Evolutionary conservation across 2,888 invertebrate genomes (phyloP), one percentile per base, ranked within the genome.

Genomic region (Scaptomyza flava): DNA sequence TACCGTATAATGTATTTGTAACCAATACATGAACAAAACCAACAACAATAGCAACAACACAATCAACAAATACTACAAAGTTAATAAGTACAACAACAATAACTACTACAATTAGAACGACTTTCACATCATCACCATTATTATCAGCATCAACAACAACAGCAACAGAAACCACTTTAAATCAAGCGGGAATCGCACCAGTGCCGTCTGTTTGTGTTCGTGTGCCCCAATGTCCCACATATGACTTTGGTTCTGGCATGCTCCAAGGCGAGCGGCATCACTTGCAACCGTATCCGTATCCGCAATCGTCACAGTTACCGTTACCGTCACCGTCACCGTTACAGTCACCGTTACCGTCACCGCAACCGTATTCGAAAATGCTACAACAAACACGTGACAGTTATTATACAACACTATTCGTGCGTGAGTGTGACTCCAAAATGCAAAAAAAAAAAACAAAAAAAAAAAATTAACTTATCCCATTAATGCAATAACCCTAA

Each of bases 201-300:
- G 91, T 92, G 90, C 92, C 92, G 79, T 92, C 92, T 83, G 92
- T 92, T 82, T 92, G 92, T 91, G 92, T 92, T 69, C 92, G 91
- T 89, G 92, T 92, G 87, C 92, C 92, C 78, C 91, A 92, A 81
- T 91, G 91, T 88, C 91, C 92, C 81, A 91, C 89, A 89, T 89
- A 91, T 78, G 89, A 91, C 65, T 91, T 89, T 60, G 90, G 89
- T 72, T 81, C 80, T 91, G 93, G 82, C 79, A 81, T 85, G 68
- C 77, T 84, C 77, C 74, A 69, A 62, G 43, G 58, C 66, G 78
- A 78, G 68, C 69, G 73, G 68, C 73, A 65, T 31, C 77, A 76
- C 77, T 80, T 77, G 82, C 81, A 77, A 76, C 81, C 89, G 77
- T 76, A 80, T 76, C 81, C 77, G 79, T 70, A 77, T 65, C 64